Conservation (phyloP, 2,113 vertebrate genomes). For the Theropithecus gelada region DNA sequence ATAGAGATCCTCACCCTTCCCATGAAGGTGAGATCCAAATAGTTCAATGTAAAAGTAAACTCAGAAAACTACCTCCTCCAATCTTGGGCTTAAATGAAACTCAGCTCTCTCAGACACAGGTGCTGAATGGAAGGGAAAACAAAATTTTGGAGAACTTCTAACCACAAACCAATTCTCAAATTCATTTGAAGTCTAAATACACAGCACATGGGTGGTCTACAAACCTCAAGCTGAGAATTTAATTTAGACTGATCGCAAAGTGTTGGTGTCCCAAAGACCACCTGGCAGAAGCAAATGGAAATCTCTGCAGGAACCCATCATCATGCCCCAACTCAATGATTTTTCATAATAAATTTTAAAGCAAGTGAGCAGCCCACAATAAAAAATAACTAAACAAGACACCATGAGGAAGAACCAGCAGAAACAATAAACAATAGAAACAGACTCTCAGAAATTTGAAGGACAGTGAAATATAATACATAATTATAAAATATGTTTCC, state of each 20-base stretch:
- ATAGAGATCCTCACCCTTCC: neutral
- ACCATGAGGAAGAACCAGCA: neutral
- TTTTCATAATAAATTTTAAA: slow-evolving; percentile 33
- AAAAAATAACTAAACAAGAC: slow-evolving; percentile 19
- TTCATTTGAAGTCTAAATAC: slow-evolving; percentile 46
- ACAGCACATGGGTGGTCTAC: slow-evolving; percentile 45
- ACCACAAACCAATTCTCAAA: slow-evolving; percentile 42
- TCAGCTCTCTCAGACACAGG: neutral
- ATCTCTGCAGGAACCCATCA: neutral
- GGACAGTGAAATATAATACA: neutral
- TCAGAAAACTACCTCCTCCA: neutral
- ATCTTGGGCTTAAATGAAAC: neutral
- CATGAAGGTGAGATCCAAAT: neutral
- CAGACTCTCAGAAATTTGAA: neutral
- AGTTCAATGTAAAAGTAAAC: neutral
- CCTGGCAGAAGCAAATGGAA: slow-evolving; percentile 26
- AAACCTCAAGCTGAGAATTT: slow-evolving; percentile 62
- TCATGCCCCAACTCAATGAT: neutral
- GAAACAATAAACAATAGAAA: neutral
- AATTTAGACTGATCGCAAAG: slow-evolving; percentile 9
- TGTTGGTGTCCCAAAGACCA: slow-evolving; percentile 23
- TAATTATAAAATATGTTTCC: neutral
- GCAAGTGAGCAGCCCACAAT: neutral
- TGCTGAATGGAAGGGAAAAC: slow-evolving; percentile 8
- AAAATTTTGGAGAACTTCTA: slow-evolving; percentile 46